These are phyloP conservation scores for Pteropus alecto DNA, from an alignment of 2,113 vertebrate species.

Conservation along the genomic window DNA sequence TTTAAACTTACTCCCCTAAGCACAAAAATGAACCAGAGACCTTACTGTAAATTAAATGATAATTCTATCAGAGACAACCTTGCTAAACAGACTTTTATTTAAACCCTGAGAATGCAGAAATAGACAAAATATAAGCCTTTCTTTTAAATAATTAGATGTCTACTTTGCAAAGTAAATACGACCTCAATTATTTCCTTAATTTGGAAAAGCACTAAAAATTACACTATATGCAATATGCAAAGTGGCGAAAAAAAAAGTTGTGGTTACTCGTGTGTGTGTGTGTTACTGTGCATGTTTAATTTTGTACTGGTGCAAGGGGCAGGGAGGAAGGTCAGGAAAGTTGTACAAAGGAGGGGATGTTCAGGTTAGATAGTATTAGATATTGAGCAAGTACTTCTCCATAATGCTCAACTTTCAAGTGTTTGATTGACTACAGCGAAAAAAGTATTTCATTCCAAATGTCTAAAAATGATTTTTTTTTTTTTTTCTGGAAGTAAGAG, in stretches of 20 bases:
- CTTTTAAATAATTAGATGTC: not conserved
- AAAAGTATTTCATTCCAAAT: not conserved
- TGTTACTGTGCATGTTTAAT: not conserved
- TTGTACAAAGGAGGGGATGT: not conserved
- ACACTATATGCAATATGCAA: not conserved
- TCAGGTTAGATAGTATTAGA: not conserved
- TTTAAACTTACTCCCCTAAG: not conserved
- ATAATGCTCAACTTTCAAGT: not conserved
- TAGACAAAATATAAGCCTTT: not conserved
- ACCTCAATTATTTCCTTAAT: not conserved
- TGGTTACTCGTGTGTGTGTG: not conserved
- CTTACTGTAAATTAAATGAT: not conserved
- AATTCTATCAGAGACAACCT: not conserved
- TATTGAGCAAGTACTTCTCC: not conserved
- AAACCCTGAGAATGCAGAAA: not conserved
- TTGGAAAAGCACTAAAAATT: not conserved
- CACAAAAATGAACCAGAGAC: not conserved
- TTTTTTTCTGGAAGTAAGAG: not conserved
- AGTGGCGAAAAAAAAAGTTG: not conserved
- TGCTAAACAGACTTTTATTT: not conserved
- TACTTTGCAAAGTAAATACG: not conserved
- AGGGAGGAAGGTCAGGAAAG: not conserved
- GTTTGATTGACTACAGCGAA: not conserved
- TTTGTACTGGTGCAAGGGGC: not conserved
- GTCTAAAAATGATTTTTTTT: not conserved